Percentiles rank a stretch among this genome's conserved stretches.
Evolutionary conservation across 1,140 invertebrate genomes (phyloP).

Genomic region (Polypedilum pembai): DNA sequence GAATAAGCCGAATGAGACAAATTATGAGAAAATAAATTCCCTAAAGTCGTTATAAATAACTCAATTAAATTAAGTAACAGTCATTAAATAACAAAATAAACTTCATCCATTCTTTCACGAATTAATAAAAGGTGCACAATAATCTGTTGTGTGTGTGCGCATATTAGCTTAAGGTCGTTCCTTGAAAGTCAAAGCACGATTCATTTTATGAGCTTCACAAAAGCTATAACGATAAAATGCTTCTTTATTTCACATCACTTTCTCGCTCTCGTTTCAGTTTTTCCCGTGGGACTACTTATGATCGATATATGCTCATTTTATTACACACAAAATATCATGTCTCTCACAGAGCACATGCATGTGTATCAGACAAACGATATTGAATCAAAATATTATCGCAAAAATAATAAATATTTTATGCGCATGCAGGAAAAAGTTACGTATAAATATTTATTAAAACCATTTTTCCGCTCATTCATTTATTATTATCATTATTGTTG

Average conservation of each 20-base stretch:
- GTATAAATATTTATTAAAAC: constrained; percentile 15
- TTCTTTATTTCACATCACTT: neutral
- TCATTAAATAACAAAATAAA: too few relatives aligned
- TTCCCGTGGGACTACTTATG: constrained; percentile 12
- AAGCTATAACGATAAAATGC: constrained; percentile 5
- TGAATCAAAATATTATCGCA: constrained; percentile 18
- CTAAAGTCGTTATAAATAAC: too few relatives aligned
- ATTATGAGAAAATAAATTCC: too few relatives aligned
- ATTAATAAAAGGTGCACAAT: too few relatives aligned
- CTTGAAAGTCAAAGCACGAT: neutral
- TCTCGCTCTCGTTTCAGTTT: too few relatives aligned
- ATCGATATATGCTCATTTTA: constrained; percentile 13
- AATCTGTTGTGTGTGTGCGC: too few relatives aligned
- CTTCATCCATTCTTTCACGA: too few relatives aligned
- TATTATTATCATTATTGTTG: neutral
- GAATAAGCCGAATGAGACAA: too few relatives aligned
- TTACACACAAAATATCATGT: neutral
- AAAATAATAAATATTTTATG: constrained; percentile 20
- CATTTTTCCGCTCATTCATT: neutral
- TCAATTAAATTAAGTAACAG: too few relatives aligned
- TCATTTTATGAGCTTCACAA: constrained; percentile 12
- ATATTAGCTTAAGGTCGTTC: neutral
- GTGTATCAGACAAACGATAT: neutral
- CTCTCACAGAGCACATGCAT: neutral
- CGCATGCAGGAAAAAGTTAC: neutral